Evolutionary conservation across 1,140 invertebrate species (phyloP), one percentile per base, ranked within the genome.

Genomic region (Asbolus verrucosus): DNA sequence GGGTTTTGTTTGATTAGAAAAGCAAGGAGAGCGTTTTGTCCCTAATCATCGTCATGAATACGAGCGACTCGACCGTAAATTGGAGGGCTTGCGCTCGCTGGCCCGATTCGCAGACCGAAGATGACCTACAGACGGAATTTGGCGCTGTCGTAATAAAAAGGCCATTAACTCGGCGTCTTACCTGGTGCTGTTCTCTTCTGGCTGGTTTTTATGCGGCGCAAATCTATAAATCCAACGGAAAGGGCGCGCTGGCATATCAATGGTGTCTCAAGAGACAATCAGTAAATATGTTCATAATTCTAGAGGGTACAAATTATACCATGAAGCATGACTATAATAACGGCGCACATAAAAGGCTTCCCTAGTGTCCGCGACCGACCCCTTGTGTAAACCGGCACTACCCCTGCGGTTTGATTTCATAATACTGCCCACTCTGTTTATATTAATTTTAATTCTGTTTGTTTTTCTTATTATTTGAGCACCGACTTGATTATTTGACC

Each of bases 1-100:
- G 65, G 72, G 77, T 75, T 78, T 77, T 76, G 75, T 78, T 78
- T 77, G 75, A 77, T 78, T 77, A 76, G 72, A 76, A 78, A 76
- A 77, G 74, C 75, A 60, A 59, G 33, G 27, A 61, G 67, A 67
- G 15, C 72, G 70, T 76, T 78, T 77, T 77, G 75, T 78, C 76
- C 76, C 73, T 76, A 76, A 78, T 78, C 75, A 78, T 73, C 68
- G 72, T 65, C 60, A 67, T 70, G 67, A 74, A 72, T 67, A 66
- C 67, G 65, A 21, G 19, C 33, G 69, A 33, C 11, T 65, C 24
- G 36, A 61, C 27, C 46, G 50, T 21, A 59, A 65, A 61, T 69
- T 43, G 54, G 27, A 69, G 67, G 54, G 67, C 33, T 68, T 46
- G 30, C n/a, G n/a, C n/a, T n/a, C n/a, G n/a, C n/a, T n/a, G n/a